Evolutionary conservation across 2,797 vertebrate genomes (phyloP).

Genomic region (Halcyon leucocephala): DNA sequence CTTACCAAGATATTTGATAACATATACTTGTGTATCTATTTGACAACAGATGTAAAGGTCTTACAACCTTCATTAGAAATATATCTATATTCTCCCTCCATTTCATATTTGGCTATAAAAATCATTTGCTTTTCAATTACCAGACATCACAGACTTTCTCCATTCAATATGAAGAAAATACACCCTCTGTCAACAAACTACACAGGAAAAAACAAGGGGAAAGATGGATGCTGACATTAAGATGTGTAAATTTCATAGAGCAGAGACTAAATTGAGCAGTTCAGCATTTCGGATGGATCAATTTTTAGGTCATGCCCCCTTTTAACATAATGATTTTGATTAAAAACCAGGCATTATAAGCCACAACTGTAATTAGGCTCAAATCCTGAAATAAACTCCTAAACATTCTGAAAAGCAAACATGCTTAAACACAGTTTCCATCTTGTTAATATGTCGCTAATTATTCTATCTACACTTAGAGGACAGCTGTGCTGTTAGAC

Average conservation of each 20-base stretch:
- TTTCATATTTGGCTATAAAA: neutral
- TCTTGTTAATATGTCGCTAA: accelerated
- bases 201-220: neutral
- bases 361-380: neutral
- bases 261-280: neutral
- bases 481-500: neutral
- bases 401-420: neutral
- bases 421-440: neutral
- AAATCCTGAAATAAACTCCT: neutral
- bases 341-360: neutral
- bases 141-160: neutral
- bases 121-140: neutral
- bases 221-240: neutral
- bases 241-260: neutral
- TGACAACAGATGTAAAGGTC: neutral
- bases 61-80: neutral
- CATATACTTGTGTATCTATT: neutral
- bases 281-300: neutral
- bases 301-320: neutral
- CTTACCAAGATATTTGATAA: neutral
- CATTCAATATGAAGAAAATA: neutral
- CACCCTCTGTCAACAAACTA: neutral
- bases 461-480: neutral
- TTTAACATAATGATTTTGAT: neutral
- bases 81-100: neutral